phyloP scores from a whole-genome alignment of 2,797 vertebrate species.

The Sitta carolinensis region DNA sequence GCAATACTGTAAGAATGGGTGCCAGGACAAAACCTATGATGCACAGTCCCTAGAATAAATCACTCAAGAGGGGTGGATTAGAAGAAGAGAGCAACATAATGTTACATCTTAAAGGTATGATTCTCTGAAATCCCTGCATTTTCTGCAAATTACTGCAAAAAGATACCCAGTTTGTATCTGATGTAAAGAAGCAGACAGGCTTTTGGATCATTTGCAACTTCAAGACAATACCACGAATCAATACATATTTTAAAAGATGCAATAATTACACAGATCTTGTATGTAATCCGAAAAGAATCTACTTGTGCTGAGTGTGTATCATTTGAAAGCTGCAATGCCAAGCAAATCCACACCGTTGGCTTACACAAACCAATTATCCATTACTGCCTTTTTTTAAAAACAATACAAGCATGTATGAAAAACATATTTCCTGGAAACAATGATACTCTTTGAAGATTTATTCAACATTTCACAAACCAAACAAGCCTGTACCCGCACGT shows the following conservation, averaged over 20 bases:
- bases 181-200: background rate
- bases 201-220: conserved; percentile 12
- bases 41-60: conserved; percentile 55
- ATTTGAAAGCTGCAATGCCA: conserved; percentile 45
- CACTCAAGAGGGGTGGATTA: conserved; percentile 49
- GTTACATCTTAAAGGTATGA: conserved; percentile 13
- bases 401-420: conserved; percentile 41
- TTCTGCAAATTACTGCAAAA: conserved; percentile 21
- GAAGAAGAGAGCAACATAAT: background rate
- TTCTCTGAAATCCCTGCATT: conserved; percentile 24
- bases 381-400: background rate
- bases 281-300: conserved; percentile 62
- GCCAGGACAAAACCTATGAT: conserved; percentile 51
- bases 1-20: background rate
- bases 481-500: conserved; percentile 43
- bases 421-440: conserved; percentile 54
- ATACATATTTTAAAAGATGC: conserved; percentile 40
- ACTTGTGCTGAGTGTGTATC: conserved; percentile 28
- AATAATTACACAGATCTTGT: conserved; percentile 14
- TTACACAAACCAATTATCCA: conserved; percentile 41
- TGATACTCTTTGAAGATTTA: conserved; percentile 48
- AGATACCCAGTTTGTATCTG: background rate
- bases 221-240: conserved; percentile 34
- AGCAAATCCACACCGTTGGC: conserved; percentile 39
- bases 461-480: conserved; percentile 60